phyloP scores from a whole-genome alignment of 2,113 vertebrate species.

The Triplophysa tibetana region DNA sequence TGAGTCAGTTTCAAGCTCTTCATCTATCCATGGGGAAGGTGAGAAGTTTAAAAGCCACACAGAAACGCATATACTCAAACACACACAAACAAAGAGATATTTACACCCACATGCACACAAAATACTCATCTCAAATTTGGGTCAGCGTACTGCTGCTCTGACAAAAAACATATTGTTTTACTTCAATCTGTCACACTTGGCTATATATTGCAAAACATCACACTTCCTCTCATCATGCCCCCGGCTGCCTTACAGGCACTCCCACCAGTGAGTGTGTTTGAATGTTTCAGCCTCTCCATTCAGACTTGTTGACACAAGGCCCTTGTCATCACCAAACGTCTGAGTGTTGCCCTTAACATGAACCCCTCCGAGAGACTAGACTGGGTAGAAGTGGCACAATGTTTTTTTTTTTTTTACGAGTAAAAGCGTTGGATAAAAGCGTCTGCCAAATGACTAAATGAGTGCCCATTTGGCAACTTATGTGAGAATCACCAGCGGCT shows the following conservation, averaged over 20 bases:
- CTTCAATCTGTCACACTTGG: background rate
- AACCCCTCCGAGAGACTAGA: slow-evolving; percentile 36
- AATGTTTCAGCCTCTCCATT: slow-evolving; percentile 32
- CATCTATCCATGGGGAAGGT: slow-evolving; percentile 45
- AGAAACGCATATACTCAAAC: slow-evolving; percentile 21
- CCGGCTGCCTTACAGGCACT: slow-evolving; percentile 35
- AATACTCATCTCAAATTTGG: slow-evolving; percentile 25
- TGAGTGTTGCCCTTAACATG: slow-evolving; percentile 22
- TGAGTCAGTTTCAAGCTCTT: slow-evolving; percentile 14
- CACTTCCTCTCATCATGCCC: slow-evolving; percentile 23
- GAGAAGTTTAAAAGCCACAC: slow-evolving; percentile 37
- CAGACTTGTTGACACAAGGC: slow-evolving; percentile 48
- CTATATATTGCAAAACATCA: slow-evolving; percentile 22
- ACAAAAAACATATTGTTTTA: background rate
- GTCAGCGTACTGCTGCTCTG: slow-evolving; percentile 7
- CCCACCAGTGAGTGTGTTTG: slow-evolving; percentile 22
- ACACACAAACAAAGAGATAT: slow-evolving; percentile 46
- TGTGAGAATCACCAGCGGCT: background rate
- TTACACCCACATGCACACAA: slow-evolving; percentile 26
- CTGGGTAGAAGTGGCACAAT: slow-evolving; percentile 11
- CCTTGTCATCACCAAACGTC: slow-evolving; percentile 30
- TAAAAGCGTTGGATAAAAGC: too few species aligned
- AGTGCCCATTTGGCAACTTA: too few species aligned
- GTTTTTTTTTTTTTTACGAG: background rate
- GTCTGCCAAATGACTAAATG: too few species aligned